Base-by-base conservation (phyloP, 2,888 invertebrate genomes). In the Drosophila paramelanica region DNA sequence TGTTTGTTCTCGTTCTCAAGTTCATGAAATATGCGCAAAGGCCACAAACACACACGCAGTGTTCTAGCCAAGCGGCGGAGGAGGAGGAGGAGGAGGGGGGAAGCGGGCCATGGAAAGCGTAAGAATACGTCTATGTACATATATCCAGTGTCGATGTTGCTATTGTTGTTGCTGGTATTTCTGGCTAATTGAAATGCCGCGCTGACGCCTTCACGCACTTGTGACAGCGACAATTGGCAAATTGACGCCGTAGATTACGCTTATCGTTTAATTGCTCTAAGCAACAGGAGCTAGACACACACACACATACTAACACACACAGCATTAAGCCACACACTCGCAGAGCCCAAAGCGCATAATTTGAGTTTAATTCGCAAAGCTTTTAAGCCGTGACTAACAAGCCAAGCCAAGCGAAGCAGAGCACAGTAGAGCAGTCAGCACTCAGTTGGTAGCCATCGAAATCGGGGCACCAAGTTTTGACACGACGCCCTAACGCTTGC, bases 321-420 rank as follows among this genome's bases (percentile, higher is more conserved):
- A 42, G 31, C 50, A 36, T 27, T 7, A 7, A 52, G 10, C 13
- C 56, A 50, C 33, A 47, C 36, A 41, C 31, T 31, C 47, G 39
- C n/a, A 10, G 38, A 31, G 56, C 58, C 43, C 49, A 49, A 14
- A 71, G 68, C 75, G 85, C 81, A 83, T 89, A 89, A 88, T 88
- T 88, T 84, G 67, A 75, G 77, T 83, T 89, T 85, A 85, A 90
- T 88, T 78, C 83, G 78, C 79, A 81, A 83, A 90, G 88, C 89
- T 78, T 83, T 89, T 90, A 79, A 90, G 88, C 83, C 73, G 67
- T 77, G 78, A 76, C 82, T 81, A 80, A 79, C 79, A 78, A 67
- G 50, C 57, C 73, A 55, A 55, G 47, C 60, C 20, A 51, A 73
- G 47, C 59, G 14, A 41, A 45, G 38, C 72, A 61, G 57, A 45